Base-by-base conservation (phyloP, 37 sponge, comb jelly and placozoan genomes). In the Diacarnus erythraeanus region DNA sequence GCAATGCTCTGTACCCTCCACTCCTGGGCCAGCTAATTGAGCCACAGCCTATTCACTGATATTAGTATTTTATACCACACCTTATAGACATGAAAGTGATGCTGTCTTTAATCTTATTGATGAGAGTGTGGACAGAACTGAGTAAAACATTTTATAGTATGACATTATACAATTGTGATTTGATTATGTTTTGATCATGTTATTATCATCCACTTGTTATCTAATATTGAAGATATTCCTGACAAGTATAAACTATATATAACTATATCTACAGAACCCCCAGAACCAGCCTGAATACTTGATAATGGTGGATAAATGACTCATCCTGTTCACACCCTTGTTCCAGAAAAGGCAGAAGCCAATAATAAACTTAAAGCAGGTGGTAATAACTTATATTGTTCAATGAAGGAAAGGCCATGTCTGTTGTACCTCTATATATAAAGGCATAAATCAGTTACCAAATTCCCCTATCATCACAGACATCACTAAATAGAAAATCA, bases 401-500 rank as follows among this genome's bases (percentile, higher is more conserved):
- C 66, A 91, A 74, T 66, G 87, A 42, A 25, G 87, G 91, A 73
- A 91, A 91, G 43, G 91, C 87, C 91, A 91, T 93, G 71, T 92
- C 92, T 47, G 90, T 89, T 3, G 92, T 77, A 38, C 92, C n/a
- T n/a, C 90, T 47, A 92, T 92, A 84, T 88, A 92, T 10, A 92
- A 54, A 10, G 92, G 92, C 25, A 91, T 81, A 30, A 91, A 83
- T 75, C 88, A 87, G 80, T 91, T 87, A 40, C 88, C 88, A 87
- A 87, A 87, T 37, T 84, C 85, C 64, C 92, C 92, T 26, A 91
- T 91, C 79, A 91, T 79, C 10, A 91, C 83, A 22, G 91, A 87
- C 91, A 91, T 91, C 33, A 86, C 91, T 68, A 90, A 81, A 44
- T 86, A 85, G 73, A 90, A 90, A 22, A 91, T 86, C 91, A 91